Percentiles rank a stretch among this genome's conserved stretches.
phyloP scores from a whole-genome alignment of 2,797 vertebrate species.

The Rhabdomys pumilio region DNA sequence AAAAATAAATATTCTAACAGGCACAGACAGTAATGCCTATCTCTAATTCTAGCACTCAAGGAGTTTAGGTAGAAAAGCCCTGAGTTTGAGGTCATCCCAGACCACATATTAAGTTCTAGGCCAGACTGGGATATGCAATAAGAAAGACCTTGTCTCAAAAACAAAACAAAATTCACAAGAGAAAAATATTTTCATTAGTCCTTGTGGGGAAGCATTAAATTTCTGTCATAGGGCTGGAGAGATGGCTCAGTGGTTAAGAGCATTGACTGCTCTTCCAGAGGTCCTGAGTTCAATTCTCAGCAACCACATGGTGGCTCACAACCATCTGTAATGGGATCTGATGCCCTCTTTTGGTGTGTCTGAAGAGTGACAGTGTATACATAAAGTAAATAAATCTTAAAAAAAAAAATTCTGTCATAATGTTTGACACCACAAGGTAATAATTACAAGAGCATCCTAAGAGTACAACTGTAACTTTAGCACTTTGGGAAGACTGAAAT shows the following conservation, averaged over 20 bases:
- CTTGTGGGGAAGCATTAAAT: conserved; percentile 1
- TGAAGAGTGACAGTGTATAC: no score
- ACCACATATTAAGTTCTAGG: neutral
- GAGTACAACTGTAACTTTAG: neutral
- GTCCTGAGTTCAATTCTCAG: no score
- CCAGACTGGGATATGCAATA: neutral
- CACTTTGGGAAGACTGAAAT: neutral
- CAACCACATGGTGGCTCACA: no score
- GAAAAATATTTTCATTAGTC: neutral
- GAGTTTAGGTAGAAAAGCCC: neutral
- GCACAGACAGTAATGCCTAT: no score
- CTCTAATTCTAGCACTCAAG: neutral
- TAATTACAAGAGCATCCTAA: neutral
- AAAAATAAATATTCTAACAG: neutral
- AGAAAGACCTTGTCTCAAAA: neutral
- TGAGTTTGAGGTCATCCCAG: neutral
- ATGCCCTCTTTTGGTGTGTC: no score
- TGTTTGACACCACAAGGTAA: neutral
- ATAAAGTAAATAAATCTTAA: no score
- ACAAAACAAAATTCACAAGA: neutral
- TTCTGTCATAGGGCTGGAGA: neutral
- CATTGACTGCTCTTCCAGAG: no score
- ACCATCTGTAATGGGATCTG: no score
- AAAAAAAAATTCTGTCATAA: neutral
- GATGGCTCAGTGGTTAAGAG: no score